Percentiles rank a stretch among this genome's conserved stretches.
These are phyloP conservation scores for Euwallacea fornicatus DNA, from an alignment of 1,140 invertebrate species.

Conservation along the genomic window DNA sequence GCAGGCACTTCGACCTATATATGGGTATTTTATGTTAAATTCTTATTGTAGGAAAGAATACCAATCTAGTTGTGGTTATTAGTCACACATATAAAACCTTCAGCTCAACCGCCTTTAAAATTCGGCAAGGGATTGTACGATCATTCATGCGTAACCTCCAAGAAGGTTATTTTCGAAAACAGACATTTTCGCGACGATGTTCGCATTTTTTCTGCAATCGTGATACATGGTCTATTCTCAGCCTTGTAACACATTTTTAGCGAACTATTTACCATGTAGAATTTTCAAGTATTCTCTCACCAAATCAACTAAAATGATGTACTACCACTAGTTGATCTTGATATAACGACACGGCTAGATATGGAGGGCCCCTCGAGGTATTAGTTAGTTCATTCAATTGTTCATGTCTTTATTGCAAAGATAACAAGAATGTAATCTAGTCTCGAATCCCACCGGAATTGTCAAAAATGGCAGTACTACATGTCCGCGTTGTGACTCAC, in stretches of 20 bases:
- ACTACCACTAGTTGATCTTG: too few species aligned
- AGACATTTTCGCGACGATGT: not conserved
- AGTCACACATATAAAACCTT: not conserved
- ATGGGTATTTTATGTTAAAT: slow-evolving; percentile 7
- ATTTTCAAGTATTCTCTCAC: too few species aligned
- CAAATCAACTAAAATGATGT: too few species aligned
- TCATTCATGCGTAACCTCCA: not conserved
- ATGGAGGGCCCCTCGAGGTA: too few species aligned
- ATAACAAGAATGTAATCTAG: not conserved
- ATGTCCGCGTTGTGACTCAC: slow-evolving; percentile 5
- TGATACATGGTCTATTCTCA: not conserved
- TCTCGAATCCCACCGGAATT: slow-evolving; percentile 22
- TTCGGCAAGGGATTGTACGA: not conserved
- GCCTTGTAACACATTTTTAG: slow-evolving; percentile 15
- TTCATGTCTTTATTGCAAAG: too few species aligned
- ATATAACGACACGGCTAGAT: too few species aligned
- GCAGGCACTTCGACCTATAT: slow-evolving; percentile 1
- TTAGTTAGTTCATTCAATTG: too few species aligned
- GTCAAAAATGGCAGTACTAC: slow-evolving; percentile 14
- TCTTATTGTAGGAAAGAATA: not conserved
- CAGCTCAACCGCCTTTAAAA: not conserved
- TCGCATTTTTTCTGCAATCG: not conserved
- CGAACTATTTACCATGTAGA: not conserved
- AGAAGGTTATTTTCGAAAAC: not conserved
- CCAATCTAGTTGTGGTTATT: not conserved